phyloP scores from a whole-genome alignment of 1,140 invertebrate genomes.

The Drosophila santomea region DNA sequence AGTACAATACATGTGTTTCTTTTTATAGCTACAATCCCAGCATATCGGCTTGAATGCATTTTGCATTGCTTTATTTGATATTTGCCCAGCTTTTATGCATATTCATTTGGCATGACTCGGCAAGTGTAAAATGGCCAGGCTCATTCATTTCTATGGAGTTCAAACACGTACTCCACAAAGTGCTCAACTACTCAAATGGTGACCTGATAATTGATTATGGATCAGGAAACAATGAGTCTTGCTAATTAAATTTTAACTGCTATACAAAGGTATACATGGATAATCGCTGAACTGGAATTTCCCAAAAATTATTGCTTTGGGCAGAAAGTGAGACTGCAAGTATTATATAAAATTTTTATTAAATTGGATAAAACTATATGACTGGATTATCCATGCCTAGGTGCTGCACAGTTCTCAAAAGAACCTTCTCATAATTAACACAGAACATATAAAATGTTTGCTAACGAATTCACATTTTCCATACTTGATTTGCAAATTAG shows the following conservation, averaged over 20 bases:
- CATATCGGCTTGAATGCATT: slow-evolving; percentile 64
- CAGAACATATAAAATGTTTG: slow-evolving; percentile 12
- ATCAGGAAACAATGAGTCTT: slow-evolving; percentile 50
- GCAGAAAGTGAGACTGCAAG: slow-evolving; percentile 24
- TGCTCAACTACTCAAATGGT: slow-evolving; percentile 31
- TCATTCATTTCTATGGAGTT: slow-evolving; percentile 39
- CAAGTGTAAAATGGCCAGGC: slow-evolving; percentile 41
- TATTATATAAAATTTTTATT: too few relatives aligned
- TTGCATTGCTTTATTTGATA: slow-evolving; percentile 53
- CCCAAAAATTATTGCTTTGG: slow-evolving; percentile 24
- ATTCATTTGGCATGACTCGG: slow-evolving; percentile 69
- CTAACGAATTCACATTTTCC: slow-evolving; percentile 9
- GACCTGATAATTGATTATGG: slow-evolving; percentile 50
- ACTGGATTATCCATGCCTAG: too few relatives aligned
- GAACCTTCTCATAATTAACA: slow-evolving; percentile 26
- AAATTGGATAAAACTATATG: background rate
- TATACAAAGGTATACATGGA: slow-evolving; percentile 49
- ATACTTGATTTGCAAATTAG: slow-evolving; percentile 29
- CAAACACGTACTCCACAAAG: slow-evolving; percentile 24
- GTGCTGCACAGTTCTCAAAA: background rate
- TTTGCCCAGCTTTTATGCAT: slow-evolving; percentile 72
- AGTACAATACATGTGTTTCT: slow-evolving; percentile 43
- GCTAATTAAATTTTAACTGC: slow-evolving; percentile 67
- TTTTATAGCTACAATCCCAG: slow-evolving; percentile 49
- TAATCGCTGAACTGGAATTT: slow-evolving; percentile 44